A percentile compares a stretch with the other conserved stretches of the same genome.
Evolutionary conservation across 2,113 vertebrate genomes (phyloP).

Genomic region (Glaucidium brasilianum): DNA sequence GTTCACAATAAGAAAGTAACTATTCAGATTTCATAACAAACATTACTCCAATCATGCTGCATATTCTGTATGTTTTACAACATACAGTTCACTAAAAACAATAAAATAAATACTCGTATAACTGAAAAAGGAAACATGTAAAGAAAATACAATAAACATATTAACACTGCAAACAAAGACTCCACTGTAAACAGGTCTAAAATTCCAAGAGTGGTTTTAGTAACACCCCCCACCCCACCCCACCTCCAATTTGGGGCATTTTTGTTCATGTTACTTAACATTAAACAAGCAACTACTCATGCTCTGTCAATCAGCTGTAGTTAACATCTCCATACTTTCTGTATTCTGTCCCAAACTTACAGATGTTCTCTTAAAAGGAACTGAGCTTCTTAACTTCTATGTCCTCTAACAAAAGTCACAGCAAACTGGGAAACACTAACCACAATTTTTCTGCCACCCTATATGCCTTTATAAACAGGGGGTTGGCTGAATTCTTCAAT

Average conservation of each 20-base stretch:
- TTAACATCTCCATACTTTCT: neutral
- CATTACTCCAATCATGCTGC: neutral
- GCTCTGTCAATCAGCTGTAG: neutral
- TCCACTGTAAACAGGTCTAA: neutral
- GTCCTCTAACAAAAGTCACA: neutral
- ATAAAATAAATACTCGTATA: neutral
- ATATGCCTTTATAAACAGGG: neutral
- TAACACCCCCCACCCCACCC: too few relatives aligned
- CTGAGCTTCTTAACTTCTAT: neutral
- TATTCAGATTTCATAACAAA: neutral
- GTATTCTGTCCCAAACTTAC: neutral
- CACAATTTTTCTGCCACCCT: neutral
- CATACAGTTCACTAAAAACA: neutral
- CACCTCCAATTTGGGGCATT: neutral
- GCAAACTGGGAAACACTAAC: neutral
- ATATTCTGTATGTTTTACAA: neutral
- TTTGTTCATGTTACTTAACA: neutral
- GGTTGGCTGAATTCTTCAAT: neutral
- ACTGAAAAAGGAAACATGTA: neutral
- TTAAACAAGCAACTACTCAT: neutral
- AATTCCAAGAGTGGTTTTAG: neutral
- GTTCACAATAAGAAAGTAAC: neutral
- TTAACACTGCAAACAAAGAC: neutral
- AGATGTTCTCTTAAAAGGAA: neutral
- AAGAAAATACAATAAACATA: neutral